These are phyloP conservation scores for Drosophila setifemur DNA, from an alignment of 1,140 invertebrate genomes.

Conservation along the genomic window DNA sequence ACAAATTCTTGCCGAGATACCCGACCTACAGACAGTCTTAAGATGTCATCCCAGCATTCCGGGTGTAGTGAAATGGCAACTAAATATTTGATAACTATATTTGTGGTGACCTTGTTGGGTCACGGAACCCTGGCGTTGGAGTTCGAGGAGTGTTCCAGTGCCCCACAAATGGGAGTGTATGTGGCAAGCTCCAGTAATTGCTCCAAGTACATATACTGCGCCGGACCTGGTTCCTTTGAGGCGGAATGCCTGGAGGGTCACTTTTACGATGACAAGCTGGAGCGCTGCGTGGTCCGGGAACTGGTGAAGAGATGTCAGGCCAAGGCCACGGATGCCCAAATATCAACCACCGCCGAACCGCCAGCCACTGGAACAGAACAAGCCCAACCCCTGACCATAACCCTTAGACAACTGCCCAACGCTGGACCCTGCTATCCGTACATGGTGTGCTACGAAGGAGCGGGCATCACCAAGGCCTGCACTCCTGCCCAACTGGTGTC, in stretches of 20 bases:
- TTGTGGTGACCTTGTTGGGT: constrained; percentile 6
- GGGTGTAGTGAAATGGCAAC: constrained; percentile 14
- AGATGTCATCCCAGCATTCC: neutral
- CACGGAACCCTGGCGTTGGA: neutral
- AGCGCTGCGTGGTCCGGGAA: constrained; percentile 26
- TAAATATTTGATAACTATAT: neutral
- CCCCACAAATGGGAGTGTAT: constrained; percentile 19
- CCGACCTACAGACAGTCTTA: constrained; percentile 9
- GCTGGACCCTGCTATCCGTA: constrained; percentile 29
- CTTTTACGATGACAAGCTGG: constrained; percentile 28
- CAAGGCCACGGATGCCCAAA: neutral
- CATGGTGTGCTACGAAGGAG: constrained; percentile 52
- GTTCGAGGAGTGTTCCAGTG: constrained; percentile 22
- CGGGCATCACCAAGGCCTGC: constrained; percentile 41
- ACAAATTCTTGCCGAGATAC: neutral
- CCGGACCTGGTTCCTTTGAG: constrained; percentile 39
- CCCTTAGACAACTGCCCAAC: constrained; percentile 17
- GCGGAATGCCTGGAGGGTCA: constrained; percentile 26
- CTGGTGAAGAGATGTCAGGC: constrained; percentile 17
- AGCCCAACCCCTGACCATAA: constrained; percentile 18
- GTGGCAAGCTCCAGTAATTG: constrained; percentile 37
- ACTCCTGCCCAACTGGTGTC: constrained; percentile 29
- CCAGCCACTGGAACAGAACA: neutral
- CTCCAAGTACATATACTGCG: constrained; percentile 47
- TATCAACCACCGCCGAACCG: neutral